These are phyloP conservation scores for Sinohyriopsis cumingii DNA, from an alignment of 2,888 invertebrate genomes.

Conservation along the genomic window DNA sequence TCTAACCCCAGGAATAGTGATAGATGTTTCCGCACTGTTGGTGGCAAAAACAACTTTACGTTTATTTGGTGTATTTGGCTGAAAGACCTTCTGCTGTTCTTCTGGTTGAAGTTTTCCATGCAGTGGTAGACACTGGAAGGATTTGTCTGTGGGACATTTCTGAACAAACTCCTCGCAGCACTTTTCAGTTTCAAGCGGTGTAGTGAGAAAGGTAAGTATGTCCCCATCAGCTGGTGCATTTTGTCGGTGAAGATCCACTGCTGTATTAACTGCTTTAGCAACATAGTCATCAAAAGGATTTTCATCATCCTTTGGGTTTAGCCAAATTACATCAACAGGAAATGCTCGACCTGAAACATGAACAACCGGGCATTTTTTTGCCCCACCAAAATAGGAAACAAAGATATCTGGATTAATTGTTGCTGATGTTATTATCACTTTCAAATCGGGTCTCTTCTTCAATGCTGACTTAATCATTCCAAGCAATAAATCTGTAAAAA, in stretches of 20 bases:
- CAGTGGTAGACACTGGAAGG: conserved; percentile 39
- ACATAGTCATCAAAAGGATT: conserved; percentile 37
- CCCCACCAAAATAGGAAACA: conserved; percentile 53
- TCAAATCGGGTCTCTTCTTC: conserved; percentile 52
- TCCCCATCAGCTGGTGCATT: conserved; percentile 64
- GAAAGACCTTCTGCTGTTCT: conserved; percentile 65
- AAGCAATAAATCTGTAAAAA: conserved; percentile 67
- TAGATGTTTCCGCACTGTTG: conserved; percentile 71
- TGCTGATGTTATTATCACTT: conserved; percentile 68
- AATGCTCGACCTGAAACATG: conserved; percentile 63
- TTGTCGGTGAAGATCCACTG: conserved; percentile 48
- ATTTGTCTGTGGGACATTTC: neutral
- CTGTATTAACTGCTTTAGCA: conserved; percentile 51
- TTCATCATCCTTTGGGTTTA: conserved; percentile 5
- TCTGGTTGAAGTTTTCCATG: conserved; percentile 60
- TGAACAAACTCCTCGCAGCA: conserved; percentile 43
- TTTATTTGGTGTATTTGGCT: conserved; percentile 26
- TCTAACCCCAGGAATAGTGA: conserved; percentile 69
- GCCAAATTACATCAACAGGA: conserved; percentile 65
- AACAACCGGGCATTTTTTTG: conserved; percentile 45
- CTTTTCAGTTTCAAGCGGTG: conserved; percentile 60
- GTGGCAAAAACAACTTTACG: conserved; percentile 70
- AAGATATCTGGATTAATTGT: conserved; percentile 67
- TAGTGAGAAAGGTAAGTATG: conserved; percentile 69
- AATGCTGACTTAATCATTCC: conserved; percentile 63